These are phyloP conservation scores for Ianthella basta DNA, from an alignment of 37 sponge, comb jelly and placozoan genomes.

Conservation along the genomic window DNA sequence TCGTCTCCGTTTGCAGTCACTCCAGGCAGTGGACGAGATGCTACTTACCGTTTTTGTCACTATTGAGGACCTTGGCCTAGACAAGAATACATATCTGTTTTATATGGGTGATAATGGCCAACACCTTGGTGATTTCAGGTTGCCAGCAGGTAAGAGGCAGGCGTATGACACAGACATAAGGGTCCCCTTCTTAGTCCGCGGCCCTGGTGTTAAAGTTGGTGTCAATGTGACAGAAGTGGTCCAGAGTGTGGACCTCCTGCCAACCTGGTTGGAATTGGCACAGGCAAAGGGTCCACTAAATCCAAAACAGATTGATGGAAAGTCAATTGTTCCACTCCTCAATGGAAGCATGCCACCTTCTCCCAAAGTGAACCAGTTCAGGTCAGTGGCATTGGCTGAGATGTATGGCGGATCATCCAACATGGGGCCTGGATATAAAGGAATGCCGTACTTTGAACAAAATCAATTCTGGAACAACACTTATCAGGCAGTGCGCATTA, in stretches of 20 bases:
- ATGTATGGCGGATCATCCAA: slow-evolving; percentile 81
- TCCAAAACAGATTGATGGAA: slow-evolving; percentile 56
- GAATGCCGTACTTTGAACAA: slow-evolving; percentile 50
- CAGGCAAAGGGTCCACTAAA: slow-evolving; percentile 8
- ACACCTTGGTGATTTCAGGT: slow-evolving; percentile 69
- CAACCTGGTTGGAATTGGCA: slow-evolving; percentile 72
- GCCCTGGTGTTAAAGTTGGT: slow-evolving; percentile 65
- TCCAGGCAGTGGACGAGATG: slow-evolving; percentile 81
- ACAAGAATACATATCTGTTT: slow-evolving; percentile 65
- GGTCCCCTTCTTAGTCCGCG: slow-evolving; percentile 69
- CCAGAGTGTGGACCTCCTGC: slow-evolving; percentile 69
- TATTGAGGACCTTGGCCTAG: slow-evolving; percentile 39
- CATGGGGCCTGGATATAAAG: slow-evolving; percentile 56
- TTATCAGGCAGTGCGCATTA: slow-evolving; percentile 66
- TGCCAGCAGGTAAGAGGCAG: slow-evolving; percentile 77
- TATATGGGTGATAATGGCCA: slow-evolving; percentile 85
- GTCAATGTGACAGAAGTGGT: slow-evolving; percentile 52
- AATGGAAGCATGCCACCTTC: background rate
- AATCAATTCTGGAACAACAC: slow-evolving; percentile 82
- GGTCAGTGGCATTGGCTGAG: slow-evolving; percentile 62
- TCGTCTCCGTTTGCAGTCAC: slow-evolving; percentile 51
- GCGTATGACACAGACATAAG: slow-evolving; percentile 73
- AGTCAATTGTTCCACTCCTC: slow-evolving; percentile 54
- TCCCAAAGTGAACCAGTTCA: slow-evolving; percentile 50
- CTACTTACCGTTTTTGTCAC: slow-evolving; percentile 33